A percentile compares a stretch with the other conserved stretches of the same genome.
Evolutionary conservation across 2,113 vertebrate genomes (phyloP).

Genomic region (Crotalus tigris): DNA sequence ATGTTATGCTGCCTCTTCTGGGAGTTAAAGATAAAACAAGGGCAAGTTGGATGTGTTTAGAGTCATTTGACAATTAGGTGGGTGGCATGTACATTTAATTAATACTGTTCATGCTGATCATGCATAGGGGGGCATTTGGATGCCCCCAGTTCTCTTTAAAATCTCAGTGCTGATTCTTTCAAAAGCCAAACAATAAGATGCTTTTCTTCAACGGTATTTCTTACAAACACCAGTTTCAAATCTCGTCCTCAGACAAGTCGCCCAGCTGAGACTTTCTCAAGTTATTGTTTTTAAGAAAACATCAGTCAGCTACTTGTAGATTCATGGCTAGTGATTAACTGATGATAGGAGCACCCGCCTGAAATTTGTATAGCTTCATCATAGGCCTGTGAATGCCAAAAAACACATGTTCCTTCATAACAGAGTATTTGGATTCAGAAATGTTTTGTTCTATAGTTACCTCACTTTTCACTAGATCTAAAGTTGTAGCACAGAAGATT

Average conservation of each 20-base stretch:
- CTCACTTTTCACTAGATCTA: neutral
- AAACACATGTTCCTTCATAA: neutral
- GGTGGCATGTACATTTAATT: neutral
- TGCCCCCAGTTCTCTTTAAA: neutral
- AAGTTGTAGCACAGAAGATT: neutral
- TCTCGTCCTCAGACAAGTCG: neutral
- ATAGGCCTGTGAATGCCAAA: neutral
- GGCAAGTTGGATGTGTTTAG: neutral
- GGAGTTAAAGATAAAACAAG: neutral
- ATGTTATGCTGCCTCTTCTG: neutral
- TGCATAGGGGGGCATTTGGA: neutral
- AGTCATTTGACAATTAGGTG: neutral
- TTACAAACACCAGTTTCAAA: neutral
- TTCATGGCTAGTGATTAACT: neutral
- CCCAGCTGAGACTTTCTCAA: neutral
- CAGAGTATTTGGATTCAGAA: neutral
- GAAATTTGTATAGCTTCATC: neutral
- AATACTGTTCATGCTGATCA: neutral
- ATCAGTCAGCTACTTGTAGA: neutral
- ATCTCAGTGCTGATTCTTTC: neutral
- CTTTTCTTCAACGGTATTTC: neutral
- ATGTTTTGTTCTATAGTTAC: neutral
- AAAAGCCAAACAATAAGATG: neutral
- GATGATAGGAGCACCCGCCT: neutral
- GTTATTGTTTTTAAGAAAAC: neutral